Evolutionary conservation across 2,113 vertebrate species (phyloP).

Genomic region (Hypanus sabinus): DNA sequence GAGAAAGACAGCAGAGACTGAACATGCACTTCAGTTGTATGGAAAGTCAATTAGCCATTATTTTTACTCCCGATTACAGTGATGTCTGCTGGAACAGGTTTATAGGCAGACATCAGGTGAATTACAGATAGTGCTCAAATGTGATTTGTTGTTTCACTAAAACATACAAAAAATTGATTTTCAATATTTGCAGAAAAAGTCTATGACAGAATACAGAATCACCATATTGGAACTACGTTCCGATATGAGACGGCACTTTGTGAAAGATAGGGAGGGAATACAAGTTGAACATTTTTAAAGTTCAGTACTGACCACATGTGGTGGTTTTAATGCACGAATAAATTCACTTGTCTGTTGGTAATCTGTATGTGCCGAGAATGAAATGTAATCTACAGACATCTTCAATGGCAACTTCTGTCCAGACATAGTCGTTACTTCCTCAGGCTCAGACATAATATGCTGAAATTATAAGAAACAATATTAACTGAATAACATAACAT

Average conservation of each 20-base stretch:
- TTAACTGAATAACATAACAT: not conserved
- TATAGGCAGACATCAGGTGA: not conserved
- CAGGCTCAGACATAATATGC: conserved; percentile 99
- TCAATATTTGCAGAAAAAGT: not conserved
- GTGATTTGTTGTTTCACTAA: not conserved
- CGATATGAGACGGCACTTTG: not conserved
- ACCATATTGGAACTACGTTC: not conserved
- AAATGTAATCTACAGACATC: conserved; percentile 99
- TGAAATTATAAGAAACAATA: conserved; percentile 44
- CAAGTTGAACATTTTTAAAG: not conserved
- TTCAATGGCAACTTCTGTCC: conserved; percentile 96
- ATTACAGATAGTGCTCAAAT: not conserved
- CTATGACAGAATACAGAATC: not conserved
- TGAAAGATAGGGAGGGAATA: not conserved
- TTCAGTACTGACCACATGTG: conserved; percentile 78
- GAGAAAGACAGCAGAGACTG: not conserved
- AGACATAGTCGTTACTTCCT: conserved; percentile 97
- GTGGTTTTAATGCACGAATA: conserved; percentile 91
- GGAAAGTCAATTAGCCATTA: not conserved
- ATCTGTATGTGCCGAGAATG: conserved; percentile 96
- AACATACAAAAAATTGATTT: too few relatives aligned
- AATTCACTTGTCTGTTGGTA: conserved; percentile 99
- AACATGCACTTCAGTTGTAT: not conserved
- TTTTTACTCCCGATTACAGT: not conserved
- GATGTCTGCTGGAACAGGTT: not conserved